These are phyloP conservation scores for Chironomus riparius DNA, from an alignment of 2,888 invertebrate genomes.

Conservation along the genomic window DNA sequence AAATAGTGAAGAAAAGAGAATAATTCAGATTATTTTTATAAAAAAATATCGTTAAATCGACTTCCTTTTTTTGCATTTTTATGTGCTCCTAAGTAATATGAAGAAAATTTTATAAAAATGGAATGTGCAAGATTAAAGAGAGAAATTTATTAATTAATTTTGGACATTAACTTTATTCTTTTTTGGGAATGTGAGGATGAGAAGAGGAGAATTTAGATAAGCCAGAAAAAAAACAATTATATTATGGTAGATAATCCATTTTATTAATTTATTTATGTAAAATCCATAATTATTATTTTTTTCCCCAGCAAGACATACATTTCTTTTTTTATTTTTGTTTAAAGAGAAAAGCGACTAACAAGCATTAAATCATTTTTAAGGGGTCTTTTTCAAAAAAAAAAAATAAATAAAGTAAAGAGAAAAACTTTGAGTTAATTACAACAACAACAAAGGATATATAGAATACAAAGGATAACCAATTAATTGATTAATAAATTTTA, in stretches of 20 bases:
- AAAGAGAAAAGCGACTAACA: not conserved
- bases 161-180: not conserved
- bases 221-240: no score
- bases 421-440: not conserved
- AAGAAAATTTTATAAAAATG: no score
- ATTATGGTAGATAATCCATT: not conserved
- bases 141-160: not conserved
- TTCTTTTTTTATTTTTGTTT: no score
- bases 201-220: not conserved
- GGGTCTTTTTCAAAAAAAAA: not conserved
- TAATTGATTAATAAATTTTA: constrained; percentile 21
- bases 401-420: not conserved
- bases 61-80: no score
- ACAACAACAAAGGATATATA: not conserved
- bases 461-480: constrained; percentile 7
- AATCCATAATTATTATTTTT: not conserved
- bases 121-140: not conserved
- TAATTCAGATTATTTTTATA: no score
- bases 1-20: no score
- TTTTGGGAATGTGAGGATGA: not conserved
- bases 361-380: not conserved
- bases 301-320: not conserved
- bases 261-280: not conserved
- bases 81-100: no score
- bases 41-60: no score